Base-by-base conservation (phyloP, 2,797 vertebrate species). In the Caiman crocodilus region DNA sequence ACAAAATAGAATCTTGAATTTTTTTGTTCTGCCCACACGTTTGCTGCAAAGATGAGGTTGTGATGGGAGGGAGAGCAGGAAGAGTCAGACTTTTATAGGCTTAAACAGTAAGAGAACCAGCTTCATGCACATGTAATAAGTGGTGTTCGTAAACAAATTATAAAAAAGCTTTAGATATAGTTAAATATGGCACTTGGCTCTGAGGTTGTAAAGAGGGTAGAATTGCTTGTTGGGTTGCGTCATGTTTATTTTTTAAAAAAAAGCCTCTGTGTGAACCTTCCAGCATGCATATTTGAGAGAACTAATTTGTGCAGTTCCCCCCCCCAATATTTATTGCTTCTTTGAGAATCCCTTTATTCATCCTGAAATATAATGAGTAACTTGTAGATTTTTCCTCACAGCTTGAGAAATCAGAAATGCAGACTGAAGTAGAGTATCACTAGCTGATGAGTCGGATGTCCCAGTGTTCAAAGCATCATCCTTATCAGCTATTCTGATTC, bases 61-160 rank as follows among this genome's bases (percentile, higher is more conserved):
- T 50, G 42, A 50, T 50, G 42, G 42, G 42, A 50, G 42, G 42
- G 42, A 50, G 42, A 50, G 42, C 42, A 50, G 42, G 42, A 50
- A 50, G 3, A 50, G 42, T 50, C 42, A 50, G 42, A 50, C 42
- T 50, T 56, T 58, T 28, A 58, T 16, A 74, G 74, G 73, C 32
- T 20, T 28, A 77, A 77, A 35, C 32, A 50, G 58, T 25, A 5
- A 50, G 73, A 88, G 67, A 86, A 8, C 79, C 88, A 78, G 63
- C 7, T 88, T 76, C 75, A 61, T 87, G 75, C 4, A 81, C 88
- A 65, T 84, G 2, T 71, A 92, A 85, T 73, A 93, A 93, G 90
- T 50, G 90, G 63, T 93, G 35, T 82, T 80, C 57, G 88, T 91
- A 92, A 96, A 94, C 96, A 77, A 87, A 93, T 93, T 94, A 93